These are phyloP conservation scores for Cheilosia pagana DNA, from an alignment of 2,888 invertebrate species.

Conservation along the genomic window DNA sequence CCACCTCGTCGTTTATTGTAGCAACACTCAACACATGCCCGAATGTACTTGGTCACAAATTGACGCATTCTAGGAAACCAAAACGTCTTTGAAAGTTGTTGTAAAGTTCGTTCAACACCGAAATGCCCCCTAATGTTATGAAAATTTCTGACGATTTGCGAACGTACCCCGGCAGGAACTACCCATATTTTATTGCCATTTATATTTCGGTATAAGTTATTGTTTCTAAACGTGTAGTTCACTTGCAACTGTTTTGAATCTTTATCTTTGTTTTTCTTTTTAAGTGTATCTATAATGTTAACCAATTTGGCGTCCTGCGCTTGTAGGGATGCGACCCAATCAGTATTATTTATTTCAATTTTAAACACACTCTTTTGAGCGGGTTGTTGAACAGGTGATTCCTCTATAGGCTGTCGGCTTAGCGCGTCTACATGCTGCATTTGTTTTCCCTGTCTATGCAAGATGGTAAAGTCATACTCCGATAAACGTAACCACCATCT, in stretches of 20 bases:
- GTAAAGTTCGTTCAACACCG: constrained; percentile 36
- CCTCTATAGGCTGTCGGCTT: constrained; percentile 17
- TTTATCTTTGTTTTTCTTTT: constrained; percentile 14
- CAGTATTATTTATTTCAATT: constrained; percentile 20
- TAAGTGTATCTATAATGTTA: constrained; percentile 23
- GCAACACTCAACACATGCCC: constrained; percentile 81
- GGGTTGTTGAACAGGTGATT: not conserved
- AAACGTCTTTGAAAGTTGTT: constrained; percentile 76
- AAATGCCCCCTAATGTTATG: constrained; percentile 60
- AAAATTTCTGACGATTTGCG: constrained; percentile 42
- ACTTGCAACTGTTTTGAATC: constrained; percentile 48
- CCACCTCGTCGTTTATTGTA: constrained; percentile 77
- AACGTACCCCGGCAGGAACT: constrained; percentile 39
- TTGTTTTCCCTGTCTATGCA: constrained; percentile 23
- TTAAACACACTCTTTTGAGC: constrained; percentile 1
- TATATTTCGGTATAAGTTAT: constrained; percentile 30
- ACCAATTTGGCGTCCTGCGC: too few species aligned
- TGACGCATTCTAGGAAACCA: constrained; percentile 81
- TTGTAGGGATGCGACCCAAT: too few species aligned
- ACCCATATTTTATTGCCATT: constrained; percentile 41
- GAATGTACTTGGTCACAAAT: constrained; percentile 81
- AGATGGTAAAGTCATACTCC: constrained; percentile 18
- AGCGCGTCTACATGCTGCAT: constrained; percentile 40
- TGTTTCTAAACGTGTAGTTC: constrained; percentile 39
- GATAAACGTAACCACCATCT: constrained; percentile 42